A percentile compares a stretch with the other conserved stretches of the same genome.
Evolutionary conservation across 2,113 vertebrate species (phyloP).

Genomic region (Promerops cafer): DNA sequence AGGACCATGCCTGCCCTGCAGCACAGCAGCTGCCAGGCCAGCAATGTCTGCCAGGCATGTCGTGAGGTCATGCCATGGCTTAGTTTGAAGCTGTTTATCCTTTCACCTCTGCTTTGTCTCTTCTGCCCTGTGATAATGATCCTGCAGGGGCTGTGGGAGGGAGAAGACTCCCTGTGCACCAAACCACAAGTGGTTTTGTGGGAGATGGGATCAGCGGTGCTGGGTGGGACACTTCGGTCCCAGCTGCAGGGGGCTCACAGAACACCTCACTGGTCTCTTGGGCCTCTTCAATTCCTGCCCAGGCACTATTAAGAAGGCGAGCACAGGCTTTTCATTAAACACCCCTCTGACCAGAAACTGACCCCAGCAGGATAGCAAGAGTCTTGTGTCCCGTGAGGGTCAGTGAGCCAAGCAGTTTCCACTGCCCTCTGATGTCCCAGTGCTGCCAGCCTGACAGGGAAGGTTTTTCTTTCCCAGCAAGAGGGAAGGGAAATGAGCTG

Average conservation of each 20-base stretch:
- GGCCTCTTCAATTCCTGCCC: neutral
- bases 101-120: neutral
- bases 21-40: neutral
- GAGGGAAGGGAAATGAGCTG: neutral
- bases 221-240: neutral
- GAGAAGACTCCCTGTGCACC: neutral
- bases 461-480: accelerated
- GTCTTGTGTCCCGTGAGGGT: neutral
- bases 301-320: neutral
- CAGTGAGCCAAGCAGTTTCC: neutral
- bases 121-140: neutral
- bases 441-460: neutral
- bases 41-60: neutral
- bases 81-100: neutral
- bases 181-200: neutral
- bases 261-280: neutral
- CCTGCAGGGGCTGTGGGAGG: neutral
- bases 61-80: neutral
- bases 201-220: neutral
- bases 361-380: accelerated
- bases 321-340: neutral
- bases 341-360: neutral
- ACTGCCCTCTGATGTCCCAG: neutral
- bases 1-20: neutral
- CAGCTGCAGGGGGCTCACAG: accelerated